Evolutionary conservation across 2,888 invertebrate species (phyloP).

Genomic region (Lepas anatifera): DNA sequence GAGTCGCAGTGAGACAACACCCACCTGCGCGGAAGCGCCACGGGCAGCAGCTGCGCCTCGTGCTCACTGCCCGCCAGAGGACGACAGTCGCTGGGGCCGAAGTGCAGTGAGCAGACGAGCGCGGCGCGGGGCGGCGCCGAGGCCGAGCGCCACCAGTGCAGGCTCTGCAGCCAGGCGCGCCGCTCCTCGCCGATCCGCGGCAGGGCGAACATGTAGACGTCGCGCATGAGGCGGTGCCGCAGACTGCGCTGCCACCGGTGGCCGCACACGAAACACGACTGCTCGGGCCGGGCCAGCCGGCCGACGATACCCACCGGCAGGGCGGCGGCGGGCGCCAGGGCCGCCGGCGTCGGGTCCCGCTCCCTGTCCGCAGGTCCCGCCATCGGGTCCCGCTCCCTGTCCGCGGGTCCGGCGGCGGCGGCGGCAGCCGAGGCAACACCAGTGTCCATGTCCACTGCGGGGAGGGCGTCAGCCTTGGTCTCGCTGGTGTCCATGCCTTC

Average conservation of each 20-base stretch:
- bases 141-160: not conserved
- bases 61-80: not conserved
- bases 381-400: too few relatives aligned
- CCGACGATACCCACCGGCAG: too few relatives aligned
- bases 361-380: too few relatives aligned
- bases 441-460: too few relatives aligned
- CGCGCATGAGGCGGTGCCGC: not conserved
- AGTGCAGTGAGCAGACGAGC: slow-evolving; percentile 10
- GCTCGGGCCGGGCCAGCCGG: not conserved
- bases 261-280: slow-evolving; percentile 2
- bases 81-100: not conserved
- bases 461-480: too few relatives aligned
- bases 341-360: too few relatives aligned
- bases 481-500: too few relatives aligned
- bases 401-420: too few relatives aligned
- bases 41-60: not conserved
- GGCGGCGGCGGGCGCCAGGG: too few relatives aligned
- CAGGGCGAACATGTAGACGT: not conserved
- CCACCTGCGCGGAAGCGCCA: not conserved
- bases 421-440: too few relatives aligned
- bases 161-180: not conserved
- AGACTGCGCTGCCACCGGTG: slow-evolving; percentile 9
- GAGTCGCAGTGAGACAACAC: too few relatives aligned
- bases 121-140: not conserved
- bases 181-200: not conserved